These are phyloP conservation scores for Perca flavescens DNA, from an alignment of 2,113 vertebrate genomes.

Conservation along the genomic window DNA sequence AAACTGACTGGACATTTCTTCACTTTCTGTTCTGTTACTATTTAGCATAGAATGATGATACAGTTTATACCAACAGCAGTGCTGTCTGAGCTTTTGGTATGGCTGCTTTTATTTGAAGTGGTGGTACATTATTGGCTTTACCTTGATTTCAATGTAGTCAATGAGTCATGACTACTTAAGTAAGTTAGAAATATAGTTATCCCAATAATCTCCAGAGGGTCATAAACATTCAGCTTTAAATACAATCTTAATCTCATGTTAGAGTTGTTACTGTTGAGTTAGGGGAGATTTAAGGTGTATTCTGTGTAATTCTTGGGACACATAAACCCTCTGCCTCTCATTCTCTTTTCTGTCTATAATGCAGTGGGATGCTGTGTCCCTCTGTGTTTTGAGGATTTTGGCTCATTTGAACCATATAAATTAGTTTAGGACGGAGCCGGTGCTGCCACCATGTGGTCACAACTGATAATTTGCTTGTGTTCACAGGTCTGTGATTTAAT, in stretches of 20 bases:
- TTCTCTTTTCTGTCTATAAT: neutral
- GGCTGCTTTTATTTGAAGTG: no score
- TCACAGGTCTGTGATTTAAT: neutral
- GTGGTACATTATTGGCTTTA: neutral
- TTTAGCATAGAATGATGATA: neutral
- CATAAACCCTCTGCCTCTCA: neutral
- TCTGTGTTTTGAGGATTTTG: neutral
- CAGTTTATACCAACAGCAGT: neutral
- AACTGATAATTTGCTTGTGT: neutral
- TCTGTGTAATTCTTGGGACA: neutral
- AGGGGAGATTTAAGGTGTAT: neutral
- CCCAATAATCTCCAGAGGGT: neutral
- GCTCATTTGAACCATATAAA: neutral
- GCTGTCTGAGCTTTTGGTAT: neutral
- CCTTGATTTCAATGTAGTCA: neutral
- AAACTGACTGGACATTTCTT: neutral
- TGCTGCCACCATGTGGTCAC: constrained; percentile 70
- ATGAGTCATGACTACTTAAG: neutral
- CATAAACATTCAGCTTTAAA: neutral
- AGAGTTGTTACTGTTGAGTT: neutral
- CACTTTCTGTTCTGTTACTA: neutral
- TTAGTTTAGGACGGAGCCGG: constrained; percentile 2
- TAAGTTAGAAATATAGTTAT: neutral
- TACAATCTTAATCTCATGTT: neutral
- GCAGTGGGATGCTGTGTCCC: neutral